phyloP scores from a whole-genome alignment of 2,797 vertebrate genomes.

The Tokudaia tokunoshimensis region DNA sequence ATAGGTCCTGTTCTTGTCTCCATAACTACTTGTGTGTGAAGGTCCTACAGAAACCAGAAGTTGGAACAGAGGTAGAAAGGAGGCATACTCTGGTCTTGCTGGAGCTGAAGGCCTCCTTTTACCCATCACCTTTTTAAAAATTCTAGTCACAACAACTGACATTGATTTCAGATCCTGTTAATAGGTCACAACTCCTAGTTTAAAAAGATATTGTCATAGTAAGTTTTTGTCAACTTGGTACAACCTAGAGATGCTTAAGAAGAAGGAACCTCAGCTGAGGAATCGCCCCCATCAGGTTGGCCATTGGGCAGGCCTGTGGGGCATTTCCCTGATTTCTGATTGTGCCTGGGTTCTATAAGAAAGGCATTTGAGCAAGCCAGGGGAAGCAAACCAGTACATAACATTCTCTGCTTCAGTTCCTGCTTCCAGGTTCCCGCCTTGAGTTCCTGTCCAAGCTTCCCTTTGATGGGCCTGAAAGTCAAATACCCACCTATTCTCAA shows the following conservation, averaged over 20 bases:
- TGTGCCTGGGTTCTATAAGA: neutral
- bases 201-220: slow-evolving; percentile 36
- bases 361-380: neutral
- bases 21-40: neutral
- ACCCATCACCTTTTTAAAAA: neutral
- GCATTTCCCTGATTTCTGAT: neutral
- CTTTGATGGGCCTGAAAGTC: neutral
- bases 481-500: neutral
- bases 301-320: too few relatives aligned
- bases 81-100: neutral
- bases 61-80: neutral
- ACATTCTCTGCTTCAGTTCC: neutral
- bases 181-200: slow-evolving; percentile 57
- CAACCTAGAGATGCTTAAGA: neutral
- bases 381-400: neutral
- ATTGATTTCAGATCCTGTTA: slow-evolving; percentile 61
- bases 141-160: slow-evolving; percentile 51
- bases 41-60: neutral
- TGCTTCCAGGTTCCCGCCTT: neutral
- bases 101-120: neutral
- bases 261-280: neutral
- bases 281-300: neutral
- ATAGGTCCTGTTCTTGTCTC: neutral
- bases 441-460: neutral
- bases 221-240: neutral